Conservation (phyloP, 2,888 invertebrate genomes). For the Eurytoma adleriae region DNA sequence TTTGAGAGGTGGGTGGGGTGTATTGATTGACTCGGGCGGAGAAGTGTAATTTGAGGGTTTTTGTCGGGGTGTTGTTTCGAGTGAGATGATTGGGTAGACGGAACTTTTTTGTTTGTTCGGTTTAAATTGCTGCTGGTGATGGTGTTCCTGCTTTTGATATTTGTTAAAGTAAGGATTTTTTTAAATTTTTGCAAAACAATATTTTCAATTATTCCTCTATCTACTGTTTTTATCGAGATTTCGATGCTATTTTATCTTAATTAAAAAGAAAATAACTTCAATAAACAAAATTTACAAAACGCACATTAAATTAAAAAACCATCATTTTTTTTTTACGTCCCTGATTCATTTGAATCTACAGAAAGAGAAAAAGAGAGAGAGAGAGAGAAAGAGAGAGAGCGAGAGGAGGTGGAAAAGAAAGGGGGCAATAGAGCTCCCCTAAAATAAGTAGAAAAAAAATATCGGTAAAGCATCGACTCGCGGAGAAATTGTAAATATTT, state of each 20-base stretch:
- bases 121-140: neutral
- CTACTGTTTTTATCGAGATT: too few relatives aligned
- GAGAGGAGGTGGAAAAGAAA: too few relatives aligned
- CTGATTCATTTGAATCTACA: too few relatives aligned
- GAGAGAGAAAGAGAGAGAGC: neutral
- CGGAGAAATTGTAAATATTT: constrained; percentile 37
- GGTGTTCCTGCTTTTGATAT: neutral
- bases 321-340: too few relatives aligned
- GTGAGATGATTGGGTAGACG: neutral
- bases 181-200: neutral
- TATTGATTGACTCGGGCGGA: neutral
- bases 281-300: too few relatives aligned
- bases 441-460: neutral
- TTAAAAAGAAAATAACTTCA: too few relatives aligned
- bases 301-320: too few relatives aligned
- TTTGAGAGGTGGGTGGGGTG: neutral
- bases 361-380: too few relatives aligned
- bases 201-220: too few relatives aligned
- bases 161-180: neutral
- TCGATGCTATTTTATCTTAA: too few relatives aligned
- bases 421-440: neutral
- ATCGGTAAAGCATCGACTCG: neutral
- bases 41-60: too few relatives aligned
- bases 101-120: neutral
- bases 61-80: too few relatives aligned